Evolutionary conservation across 2,888 invertebrate species (phyloP).

Genomic region (Drosophila algonquin): DNA sequence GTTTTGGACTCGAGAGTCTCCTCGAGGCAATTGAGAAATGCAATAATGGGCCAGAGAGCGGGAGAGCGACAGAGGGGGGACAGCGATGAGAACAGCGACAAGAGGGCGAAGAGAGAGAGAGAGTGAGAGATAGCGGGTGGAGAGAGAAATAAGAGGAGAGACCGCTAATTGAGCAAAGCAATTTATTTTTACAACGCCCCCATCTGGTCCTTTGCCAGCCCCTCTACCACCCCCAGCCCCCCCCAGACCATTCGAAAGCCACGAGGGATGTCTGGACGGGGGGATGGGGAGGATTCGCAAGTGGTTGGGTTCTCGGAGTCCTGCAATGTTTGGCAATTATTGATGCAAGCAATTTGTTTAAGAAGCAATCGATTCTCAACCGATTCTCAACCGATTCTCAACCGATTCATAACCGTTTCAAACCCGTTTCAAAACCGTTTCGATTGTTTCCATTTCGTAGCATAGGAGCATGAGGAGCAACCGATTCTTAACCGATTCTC

Average conservation of each 20-base stretch:
- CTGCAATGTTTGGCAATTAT: constrained; percentile 23
- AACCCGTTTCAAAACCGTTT: too few relatives aligned
- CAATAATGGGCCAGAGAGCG: constrained; percentile 40
- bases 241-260: not conserved
- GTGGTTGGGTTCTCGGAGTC: not conserved
- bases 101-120: not conserved
- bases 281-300: not conserved
- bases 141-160: constrained; percentile 9
- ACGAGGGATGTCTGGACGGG: not conserved
- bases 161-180: constrained; percentile 73
- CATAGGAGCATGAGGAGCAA: too few relatives aligned
- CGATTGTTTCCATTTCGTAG: too few relatives aligned
- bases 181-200: constrained; percentile 55
- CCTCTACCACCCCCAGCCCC: constrained; percentile 7
- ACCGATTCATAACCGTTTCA: too few relatives aligned
- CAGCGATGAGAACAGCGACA: not conserved
- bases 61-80: not conserved
- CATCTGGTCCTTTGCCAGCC: constrained; percentile 4
- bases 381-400: too few relatives aligned
- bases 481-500: too few relatives aligned
- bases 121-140: not conserved
- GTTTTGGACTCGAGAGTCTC: constrained; percentile 32
- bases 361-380: too few relatives aligned
- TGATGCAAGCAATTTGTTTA: constrained; percentile 28
- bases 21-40: constrained; percentile 50